Base-by-base conservation (phyloP, 2,113 vertebrate genomes). In the Eurystomus gularis region DNA sequence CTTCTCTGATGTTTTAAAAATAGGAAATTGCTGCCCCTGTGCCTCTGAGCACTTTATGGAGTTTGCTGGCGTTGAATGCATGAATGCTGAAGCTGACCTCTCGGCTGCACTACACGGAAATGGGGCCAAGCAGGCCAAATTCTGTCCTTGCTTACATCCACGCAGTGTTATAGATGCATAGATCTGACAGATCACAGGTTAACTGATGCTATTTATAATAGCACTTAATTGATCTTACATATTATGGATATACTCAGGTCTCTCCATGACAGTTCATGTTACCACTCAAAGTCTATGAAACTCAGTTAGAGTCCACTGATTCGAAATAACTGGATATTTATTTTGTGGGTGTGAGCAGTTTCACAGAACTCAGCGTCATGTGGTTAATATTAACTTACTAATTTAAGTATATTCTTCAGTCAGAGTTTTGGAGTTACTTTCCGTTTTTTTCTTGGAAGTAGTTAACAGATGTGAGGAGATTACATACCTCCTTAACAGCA, bases 1-100 rank as follows among this genome's bases (percentile, higher is more conserved):
- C 82, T 82, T 88, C 79, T 96, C 90, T 96, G 86, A 71, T 91
- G 55, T 81, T 95, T 88, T 86, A 94, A 91, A 96, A 96, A 84
- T 89, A 86, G 83, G 83, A 79, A 92, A 86, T 88, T 85, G 80
- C 92, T 90, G 54, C 44, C 57, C 49, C 49, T 86, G 80, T 68
- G 39, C 44, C 40, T 85, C 65, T 78, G 86, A 94, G 68, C 62
- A 54, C 84, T 95, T 2, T 61, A 2, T 54, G 64, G 72, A 69
- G 52, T 89, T 93, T 87, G 80, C 86, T 52, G 49, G 77, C 3
- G 0, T 15, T 76, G 73, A 87, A 52, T 76, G 39, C 33, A 48
- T 91, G 76, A 96, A 86, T 95, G 81, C 88, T 62, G 90, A 88
- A 87, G 68, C 66, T 91, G 93, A 95, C 90, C 91, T 94, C 88